Evolutionary conservation across 1,140 invertebrate genomes (phyloP).

Genomic region (Bicyclus anynana): DNA sequence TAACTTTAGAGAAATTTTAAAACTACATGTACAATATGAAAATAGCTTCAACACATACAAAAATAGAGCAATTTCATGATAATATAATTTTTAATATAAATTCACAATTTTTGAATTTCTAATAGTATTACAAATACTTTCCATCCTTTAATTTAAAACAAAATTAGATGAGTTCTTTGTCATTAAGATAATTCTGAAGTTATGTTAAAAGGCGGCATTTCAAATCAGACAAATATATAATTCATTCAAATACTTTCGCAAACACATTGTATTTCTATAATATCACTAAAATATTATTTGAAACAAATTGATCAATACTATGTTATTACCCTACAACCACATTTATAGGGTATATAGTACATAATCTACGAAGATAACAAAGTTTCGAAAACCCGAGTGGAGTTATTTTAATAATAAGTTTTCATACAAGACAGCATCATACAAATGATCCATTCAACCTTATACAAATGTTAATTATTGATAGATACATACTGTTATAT

Average conservation of each 20-base stretch:
- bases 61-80: background rate
- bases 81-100: background rate
- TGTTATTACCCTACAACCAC: background rate
- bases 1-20: too few species aligned
- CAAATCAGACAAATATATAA: background rate
- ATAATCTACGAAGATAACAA: background rate
- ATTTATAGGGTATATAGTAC: background rate
- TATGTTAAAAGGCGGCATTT: conserved; percentile 2
- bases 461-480: too few species aligned
- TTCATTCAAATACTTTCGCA: background rate
- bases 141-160: too few species aligned
- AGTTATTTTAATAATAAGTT: background rate
- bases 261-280: too few species aligned
- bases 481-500: too few species aligned
- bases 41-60: background rate
- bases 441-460: too few species aligned
- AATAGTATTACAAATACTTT: background rate
- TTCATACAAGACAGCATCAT: too few species aligned
- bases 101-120: background rate
- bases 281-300: too few species aligned
- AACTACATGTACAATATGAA: background rate
- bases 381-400: background rate
- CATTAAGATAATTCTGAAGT: background rate
- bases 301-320: background rate
- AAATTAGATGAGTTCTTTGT: background rate